Base-by-base conservation (phyloP, 2,888 invertebrate genomes). In the Rhagonycha lutea region DNA sequence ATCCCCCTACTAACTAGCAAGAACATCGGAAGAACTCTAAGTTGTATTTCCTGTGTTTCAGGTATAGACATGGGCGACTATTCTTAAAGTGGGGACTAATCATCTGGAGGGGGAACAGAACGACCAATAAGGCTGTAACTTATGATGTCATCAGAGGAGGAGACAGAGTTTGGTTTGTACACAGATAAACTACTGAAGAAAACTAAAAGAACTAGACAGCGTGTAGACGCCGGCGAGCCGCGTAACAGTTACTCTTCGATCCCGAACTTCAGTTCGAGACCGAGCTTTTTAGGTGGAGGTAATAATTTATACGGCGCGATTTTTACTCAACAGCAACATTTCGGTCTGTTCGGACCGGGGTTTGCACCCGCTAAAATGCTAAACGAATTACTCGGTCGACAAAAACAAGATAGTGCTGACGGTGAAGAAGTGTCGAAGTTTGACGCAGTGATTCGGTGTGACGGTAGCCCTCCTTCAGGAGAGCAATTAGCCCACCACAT, bases 121-220 rank as follows among this genome's bases (percentile, higher is more conserved):
- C 91, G 92, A 91, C 92, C 92, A 93, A 94, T 94, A 94, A 94
- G 92, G 92, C 92, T 91, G 89, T 92, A 92, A 92, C 91, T 94
- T 95, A 95, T 95, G 95, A 96, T 96, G 96, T 96, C 95, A 96
- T 95, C 95, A 94, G 96, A 95, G 94, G 96, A 96, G 95, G 95
- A 96, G 94, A 94, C 94, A 92, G 95, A 88, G 92, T 95, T 94
- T 93, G 95, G 95, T 92, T 95, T 95, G 94, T 95, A 94, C 92
- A 94, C 94, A 94, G 95, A 94, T 92, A 94, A 93, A 91, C 94
- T 94, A 91, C 92, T 95, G 92, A 95, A 95, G 94, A 95, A 95
- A 92, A 93, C 94, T 90, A 96, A 96, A 91, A 94, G 96, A 90
- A 95, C 95, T 91, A 93, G 96, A 92, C 96, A 96, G 93, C 94